Base-by-base conservation (phyloP, 2,888 invertebrate genomes). In the Thereva unica region DNA sequence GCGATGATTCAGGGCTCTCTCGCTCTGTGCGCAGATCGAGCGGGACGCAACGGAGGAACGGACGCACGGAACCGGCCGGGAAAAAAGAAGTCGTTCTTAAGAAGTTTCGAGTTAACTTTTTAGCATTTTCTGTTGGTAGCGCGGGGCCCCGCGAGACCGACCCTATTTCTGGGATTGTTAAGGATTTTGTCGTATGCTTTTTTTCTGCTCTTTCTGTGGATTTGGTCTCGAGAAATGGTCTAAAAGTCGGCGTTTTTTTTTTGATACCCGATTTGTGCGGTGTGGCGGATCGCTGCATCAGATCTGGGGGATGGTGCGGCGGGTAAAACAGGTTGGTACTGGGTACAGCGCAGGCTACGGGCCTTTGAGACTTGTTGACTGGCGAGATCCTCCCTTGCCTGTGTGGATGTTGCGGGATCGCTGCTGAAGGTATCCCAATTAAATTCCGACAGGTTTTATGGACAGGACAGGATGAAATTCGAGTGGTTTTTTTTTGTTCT, bases 71-170 rank as follows among this genome's bases (percentile, higher is more conserved):
- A 23, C 23, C 23, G 23, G 23, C 23, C 23, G 9, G 12, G 50
- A 56, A 53, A 67, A 59, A 54, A 40, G 41, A 67, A 45, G 50
- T 55, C 50, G 56, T 68, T 68, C 68, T 63, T 66, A 68, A 68
- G 68, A 68, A 66, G 45, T 66, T 68, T 68, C 68, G 42, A 68
- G 68, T 68, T 66, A 68, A 66, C 66, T 68, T 68, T 67, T 68
- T 68, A 52, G 68, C 68, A 66, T 68, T 63, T n/a, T 61, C 53
- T 45, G 5, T 42, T n/a, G 7, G n/a, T 10, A 10, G 2, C 10
- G 10, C 7, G 5, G 2, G 6, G 5, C 38, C 7, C 40, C n/a
- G 12, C 45, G 23, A 44, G 45, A 35, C 45, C 40, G 41, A 55
- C 55, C 49, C 47, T 56, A 38, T 41, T 41, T 55, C 50, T 23